Evolutionary conservation across 2,797 vertebrate species (phyloP).

Genomic region (Microctenopoma steveboyesi): DNA sequence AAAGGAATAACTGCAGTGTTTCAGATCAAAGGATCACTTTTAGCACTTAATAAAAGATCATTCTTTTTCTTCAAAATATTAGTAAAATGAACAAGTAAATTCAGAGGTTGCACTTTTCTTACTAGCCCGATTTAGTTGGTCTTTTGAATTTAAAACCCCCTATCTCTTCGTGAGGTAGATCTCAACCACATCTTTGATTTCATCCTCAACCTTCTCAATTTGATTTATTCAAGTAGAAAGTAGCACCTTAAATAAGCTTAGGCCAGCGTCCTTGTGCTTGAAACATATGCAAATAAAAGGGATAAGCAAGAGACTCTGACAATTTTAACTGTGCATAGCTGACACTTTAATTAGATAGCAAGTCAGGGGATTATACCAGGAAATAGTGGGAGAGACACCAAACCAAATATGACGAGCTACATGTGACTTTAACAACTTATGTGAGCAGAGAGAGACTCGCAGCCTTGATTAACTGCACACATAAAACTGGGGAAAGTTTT

Average conservation of each 20-base stretch:
- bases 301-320: constrained; percentile 65
- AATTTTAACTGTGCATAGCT: constrained; percentile 53
- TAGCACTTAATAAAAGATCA: constrained; percentile 37
- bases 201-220: constrained; percentile 17
- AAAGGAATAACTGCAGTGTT: constrained; percentile 55
- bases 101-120: constrained; percentile 16
- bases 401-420: constrained; percentile 57
- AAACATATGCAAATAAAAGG: constrained; percentile 68
- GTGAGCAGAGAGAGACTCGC: constrained; percentile 40
- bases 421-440: constrained; percentile 58
- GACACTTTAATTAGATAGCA: constrained; percentile 72
- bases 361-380: constrained; percentile 60
- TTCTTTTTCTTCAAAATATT: constrained; percentile 49
- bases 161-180: background rate
- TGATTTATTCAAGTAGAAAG: constrained; percentile 66
- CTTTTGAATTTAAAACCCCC: constrained; percentile 25
- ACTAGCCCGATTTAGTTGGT: constrained; percentile 3
- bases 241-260: constrained; percentile 62
- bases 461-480: constrained; percentile 60
- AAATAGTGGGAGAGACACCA: constrained; percentile 55
- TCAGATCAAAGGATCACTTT: constrained; percentile 56
- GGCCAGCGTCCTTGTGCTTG: constrained; percentile 43
- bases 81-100: constrained; percentile 7
- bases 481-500: constrained; percentile 68
- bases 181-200: constrained; percentile 26